phyloP scores from a whole-genome alignment of 2,888 invertebrate genomes.

The Bruchidius siliquastri region DNA sequence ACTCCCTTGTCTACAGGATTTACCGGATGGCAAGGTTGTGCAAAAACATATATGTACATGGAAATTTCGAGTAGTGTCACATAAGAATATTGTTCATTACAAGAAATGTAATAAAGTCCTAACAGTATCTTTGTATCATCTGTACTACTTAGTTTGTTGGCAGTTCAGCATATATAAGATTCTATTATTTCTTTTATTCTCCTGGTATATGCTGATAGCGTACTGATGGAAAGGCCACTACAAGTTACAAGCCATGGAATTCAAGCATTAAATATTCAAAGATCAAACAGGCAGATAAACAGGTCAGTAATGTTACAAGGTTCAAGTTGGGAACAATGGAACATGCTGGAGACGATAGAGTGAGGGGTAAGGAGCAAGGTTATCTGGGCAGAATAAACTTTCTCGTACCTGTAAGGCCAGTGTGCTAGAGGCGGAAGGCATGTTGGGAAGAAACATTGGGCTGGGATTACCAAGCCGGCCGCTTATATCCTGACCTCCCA shows the following conservation, averaged over 20 bases:
- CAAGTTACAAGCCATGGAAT: not conserved
- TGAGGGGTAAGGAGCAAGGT: not conserved
- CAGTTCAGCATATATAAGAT: too few species aligned
- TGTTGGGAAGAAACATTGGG: constrained; percentile 54
- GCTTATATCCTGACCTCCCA: constrained; percentile 47
- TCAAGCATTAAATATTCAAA: not conserved
- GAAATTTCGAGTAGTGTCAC: too few species aligned
- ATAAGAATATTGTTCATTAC: too few species aligned
- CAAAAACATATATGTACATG: too few species aligned
- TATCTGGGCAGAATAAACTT: not conserved
- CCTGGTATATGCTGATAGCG: too few species aligned
- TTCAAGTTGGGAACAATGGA: not conserved
- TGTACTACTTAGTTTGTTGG: too few species aligned
- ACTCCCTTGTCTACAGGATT: too few species aligned
- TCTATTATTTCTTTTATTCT: too few species aligned
- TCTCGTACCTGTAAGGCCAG: constrained; percentile 46
- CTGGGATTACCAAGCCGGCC: constrained; percentile 49
- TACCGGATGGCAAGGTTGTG: too few species aligned
- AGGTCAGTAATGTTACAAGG: not conserved
- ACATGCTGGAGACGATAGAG: not conserved
- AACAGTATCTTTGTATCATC: too few species aligned
- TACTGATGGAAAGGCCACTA: too few species aligned
- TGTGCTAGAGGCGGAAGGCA: constrained; percentile 48
- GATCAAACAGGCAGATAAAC: not conserved
- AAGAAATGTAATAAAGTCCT: too few species aligned